Evolutionary conservation across 2,888 invertebrate genomes (phyloP).

Genomic region (Drosophila leonis): DNA sequence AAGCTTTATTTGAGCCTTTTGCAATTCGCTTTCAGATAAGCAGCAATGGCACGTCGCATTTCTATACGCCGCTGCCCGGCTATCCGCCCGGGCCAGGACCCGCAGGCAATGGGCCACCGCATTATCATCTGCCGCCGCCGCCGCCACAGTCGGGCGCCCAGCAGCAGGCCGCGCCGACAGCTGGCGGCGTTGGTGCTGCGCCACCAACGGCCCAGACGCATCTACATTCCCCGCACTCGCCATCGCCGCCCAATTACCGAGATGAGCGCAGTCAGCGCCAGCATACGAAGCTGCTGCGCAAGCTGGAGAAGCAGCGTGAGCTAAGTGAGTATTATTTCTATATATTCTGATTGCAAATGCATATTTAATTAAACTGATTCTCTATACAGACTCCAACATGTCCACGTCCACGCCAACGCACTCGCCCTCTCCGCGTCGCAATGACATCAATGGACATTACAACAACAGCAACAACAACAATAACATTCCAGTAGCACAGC

Average conservation of each 20-base stretch:
- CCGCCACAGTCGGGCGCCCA: constrained; percentile 64
- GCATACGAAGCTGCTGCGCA: constrained; percentile 91
- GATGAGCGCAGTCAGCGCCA: constrained; percentile 93
- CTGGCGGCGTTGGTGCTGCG: constrained; percentile 37
- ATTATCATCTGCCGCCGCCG: constrained; percentile 80
- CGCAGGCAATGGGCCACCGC: constrained; percentile 83
- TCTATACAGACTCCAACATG: constrained; percentile 77
- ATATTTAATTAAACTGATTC: neutral
- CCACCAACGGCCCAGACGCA: constrained; percentile 53
- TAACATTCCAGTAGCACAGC: constrained; percentile 65
- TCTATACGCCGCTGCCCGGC: constrained; percentile 88
- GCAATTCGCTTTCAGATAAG: constrained; percentile 86
- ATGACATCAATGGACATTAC: constrained; percentile 87
- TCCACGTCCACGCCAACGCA: constrained; percentile 88
- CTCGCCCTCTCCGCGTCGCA: constrained; percentile 89
- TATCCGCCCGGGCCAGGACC: constrained; percentile 87
- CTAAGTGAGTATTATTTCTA: constrained; percentile 85
- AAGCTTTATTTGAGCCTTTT: neutral
- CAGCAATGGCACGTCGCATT: constrained; percentile 90
- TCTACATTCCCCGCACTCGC: constrained; percentile 90
- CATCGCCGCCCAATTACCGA: constrained; percentile 89
- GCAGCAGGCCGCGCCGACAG: constrained; percentile 75
- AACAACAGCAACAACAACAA: constrained; percentile 53
- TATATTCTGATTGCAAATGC: neutral
- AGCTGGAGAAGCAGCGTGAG: constrained; percentile 89